Conservation (phyloP, 2,888 invertebrate species). For the Nymphalis polychloros region DNA sequence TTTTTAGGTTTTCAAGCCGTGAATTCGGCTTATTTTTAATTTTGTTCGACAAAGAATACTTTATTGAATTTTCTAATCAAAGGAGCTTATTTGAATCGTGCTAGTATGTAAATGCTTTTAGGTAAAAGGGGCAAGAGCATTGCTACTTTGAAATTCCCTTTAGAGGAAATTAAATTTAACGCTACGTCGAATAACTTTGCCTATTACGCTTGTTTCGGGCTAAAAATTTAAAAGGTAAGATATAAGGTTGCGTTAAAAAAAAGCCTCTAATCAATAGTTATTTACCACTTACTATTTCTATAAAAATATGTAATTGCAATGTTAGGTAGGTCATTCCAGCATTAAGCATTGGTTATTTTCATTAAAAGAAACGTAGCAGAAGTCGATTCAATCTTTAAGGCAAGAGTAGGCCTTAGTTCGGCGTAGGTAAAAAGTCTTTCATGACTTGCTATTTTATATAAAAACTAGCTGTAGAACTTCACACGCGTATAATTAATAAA, state of each 20-base stretch:
- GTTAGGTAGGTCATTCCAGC: too few species aligned
- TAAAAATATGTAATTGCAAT: not conserved
- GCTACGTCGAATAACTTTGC: not conserved
- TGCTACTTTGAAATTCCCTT: constrained; percentile 9
- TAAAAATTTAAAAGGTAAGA: not conserved
- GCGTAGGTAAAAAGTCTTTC: too few species aligned
- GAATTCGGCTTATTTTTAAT: constrained; percentile 11
- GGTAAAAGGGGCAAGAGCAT: not conserved
- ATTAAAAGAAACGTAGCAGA: too few species aligned
- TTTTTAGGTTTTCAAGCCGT: constrained; percentile 23
- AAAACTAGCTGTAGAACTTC: too few species aligned
- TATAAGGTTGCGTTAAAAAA: not conserved
- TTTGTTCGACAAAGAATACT: constrained; percentile 20
- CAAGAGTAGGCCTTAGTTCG: too few species aligned
- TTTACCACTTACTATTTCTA: not conserved
- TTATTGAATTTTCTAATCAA: constrained; percentile 29
- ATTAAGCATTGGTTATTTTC: too few species aligned
- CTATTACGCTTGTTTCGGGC: not conserved
- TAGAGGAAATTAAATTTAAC: too few species aligned
- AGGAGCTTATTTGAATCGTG: constrained; percentile 23
- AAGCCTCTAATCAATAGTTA: not conserved
- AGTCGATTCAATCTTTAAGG: too few species aligned
- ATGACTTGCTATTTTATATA: too few species aligned
- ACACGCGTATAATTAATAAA: too few species aligned
- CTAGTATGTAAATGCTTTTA: constrained; percentile 10